Conservation (phyloP, 2,888 invertebrate species). For the Nomada fabriciana region DNA sequence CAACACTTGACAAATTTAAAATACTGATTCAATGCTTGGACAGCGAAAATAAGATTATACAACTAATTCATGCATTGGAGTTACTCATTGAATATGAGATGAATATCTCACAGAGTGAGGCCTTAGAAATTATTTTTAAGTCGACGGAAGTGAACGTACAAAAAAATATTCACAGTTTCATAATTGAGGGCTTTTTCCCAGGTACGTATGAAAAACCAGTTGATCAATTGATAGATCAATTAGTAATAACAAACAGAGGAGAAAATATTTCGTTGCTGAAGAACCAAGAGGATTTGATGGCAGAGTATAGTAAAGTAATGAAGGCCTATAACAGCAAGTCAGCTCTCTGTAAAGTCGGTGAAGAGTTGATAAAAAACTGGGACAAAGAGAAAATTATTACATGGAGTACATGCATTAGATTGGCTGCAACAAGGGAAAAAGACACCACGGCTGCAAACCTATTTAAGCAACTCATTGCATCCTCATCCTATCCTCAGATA, state of each 20-base stretch:
- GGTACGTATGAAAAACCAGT: constrained; percentile 2
- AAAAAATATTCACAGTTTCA: not conserved
- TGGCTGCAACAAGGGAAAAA: not conserved
- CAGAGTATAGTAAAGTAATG: not conserved
- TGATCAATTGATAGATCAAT: not conserved
- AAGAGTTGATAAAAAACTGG: not conserved
- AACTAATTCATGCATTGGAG: constrained; percentile 4
- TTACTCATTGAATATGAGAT: not conserved
- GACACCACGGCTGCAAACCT: not conserved
- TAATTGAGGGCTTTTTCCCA: not conserved
- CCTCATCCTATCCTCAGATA: not conserved
- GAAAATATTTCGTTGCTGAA: not conserved
- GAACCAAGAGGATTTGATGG: not conserved
- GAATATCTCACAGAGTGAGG: not conserved
- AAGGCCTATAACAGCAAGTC: not conserved
- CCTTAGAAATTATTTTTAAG: not conserved
- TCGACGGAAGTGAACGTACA: constrained; percentile 2
- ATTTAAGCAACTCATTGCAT: not conserved
- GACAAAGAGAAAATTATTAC: not conserved
- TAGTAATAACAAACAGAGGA: not conserved
- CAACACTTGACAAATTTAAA: not conserved
- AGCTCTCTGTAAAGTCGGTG: not conserved
- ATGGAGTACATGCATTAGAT: not conserved
- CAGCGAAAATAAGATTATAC: not conserved
- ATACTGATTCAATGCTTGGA: not conserved